These are phyloP conservation scores for Nebria salina DNA, from an alignment of 2,888 invertebrate genomes.

Conservation along the genomic window DNA sequence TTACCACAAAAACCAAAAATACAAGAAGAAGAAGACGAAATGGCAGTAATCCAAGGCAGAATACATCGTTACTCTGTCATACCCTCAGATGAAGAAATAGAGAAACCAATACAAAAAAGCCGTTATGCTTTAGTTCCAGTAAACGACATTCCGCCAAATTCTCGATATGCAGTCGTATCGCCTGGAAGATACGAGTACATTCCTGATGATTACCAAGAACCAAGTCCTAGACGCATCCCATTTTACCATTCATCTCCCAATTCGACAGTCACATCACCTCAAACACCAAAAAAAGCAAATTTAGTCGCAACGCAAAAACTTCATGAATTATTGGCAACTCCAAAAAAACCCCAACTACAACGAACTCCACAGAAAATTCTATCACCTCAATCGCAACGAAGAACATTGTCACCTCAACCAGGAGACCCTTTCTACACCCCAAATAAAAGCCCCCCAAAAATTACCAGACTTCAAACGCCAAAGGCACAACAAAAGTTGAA, in stretches of 20 bases:
- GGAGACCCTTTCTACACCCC: constrained; percentile 58
- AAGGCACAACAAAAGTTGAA: constrained; percentile 70
- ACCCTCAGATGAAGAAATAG: constrained; percentile 70
- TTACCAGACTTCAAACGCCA: constrained; percentile 55
- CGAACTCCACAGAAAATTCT: constrained; percentile 52
- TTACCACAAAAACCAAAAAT: constrained; percentile 49
- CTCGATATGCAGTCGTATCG: constrained; percentile 71
- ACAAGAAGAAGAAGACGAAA: constrained; percentile 65
- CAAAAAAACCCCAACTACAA: constrained; percentile 65
- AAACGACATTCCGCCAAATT: constrained; percentile 58
- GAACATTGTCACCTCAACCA: constrained; percentile 56
- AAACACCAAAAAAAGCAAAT: constrained; percentile 68
- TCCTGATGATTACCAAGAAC: constrained; percentile 63
- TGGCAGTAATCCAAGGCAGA: constrained; percentile 65
- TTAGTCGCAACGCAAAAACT: constrained; percentile 79
- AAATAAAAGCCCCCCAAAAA: constrained; percentile 50
- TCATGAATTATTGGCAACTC: constrained; percentile 79
- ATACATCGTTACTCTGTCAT: constrained; percentile 72
- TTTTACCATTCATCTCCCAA: constrained; percentile 48
- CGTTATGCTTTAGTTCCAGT: constrained; percentile 42
- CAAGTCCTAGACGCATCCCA: constrained; percentile 47
- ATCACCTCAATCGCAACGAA: constrained; percentile 54
- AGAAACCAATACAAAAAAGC: constrained; percentile 50
- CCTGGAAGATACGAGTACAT: constrained; percentile 68
- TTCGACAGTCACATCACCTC: constrained; percentile 53